These are phyloP conservation scores for Sinocyclocheilus maitianheensis DNA, from an alignment of 2,113 vertebrate species.

Conservation along the genomic window DNA sequence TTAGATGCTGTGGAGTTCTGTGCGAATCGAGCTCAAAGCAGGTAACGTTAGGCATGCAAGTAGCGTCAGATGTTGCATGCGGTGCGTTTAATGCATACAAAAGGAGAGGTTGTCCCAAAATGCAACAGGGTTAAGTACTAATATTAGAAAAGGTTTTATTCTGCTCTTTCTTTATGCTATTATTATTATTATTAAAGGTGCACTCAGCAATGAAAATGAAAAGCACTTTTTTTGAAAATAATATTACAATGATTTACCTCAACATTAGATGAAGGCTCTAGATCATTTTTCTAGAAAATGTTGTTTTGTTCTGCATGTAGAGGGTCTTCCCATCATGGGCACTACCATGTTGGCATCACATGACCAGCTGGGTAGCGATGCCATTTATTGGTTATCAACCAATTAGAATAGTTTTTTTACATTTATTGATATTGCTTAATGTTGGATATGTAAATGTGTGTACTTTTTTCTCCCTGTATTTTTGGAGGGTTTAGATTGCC, in stretches of 20 bases:
- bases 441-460: neutral
- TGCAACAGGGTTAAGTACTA: neutral
- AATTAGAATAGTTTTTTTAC: neutral
- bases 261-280: neutral
- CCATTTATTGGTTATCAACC: neutral
- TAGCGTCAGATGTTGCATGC: neutral
- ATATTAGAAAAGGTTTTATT: neutral
- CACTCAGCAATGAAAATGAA: neutral
- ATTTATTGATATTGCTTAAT: neutral
- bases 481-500: neutral
- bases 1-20: slow-evolving; percentile 79
- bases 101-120: neutral
- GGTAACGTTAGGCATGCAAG: slow-evolving; percentile 61
- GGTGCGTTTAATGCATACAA: neutral
- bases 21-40: slow-evolving; percentile 70
- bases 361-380: neutral
- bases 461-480: neutral
- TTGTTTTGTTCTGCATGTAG: neutral
- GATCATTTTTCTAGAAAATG: neutral
- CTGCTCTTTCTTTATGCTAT: neutral
- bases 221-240: too few species aligned
- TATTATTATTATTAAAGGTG: neutral
- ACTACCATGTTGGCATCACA: neutral
- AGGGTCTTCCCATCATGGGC: neutral
- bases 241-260: neutral